A percentile compares a stretch with the other conserved stretches of the same genome.
These are phyloP conservation scores for Oligia fasciuncula DNA, from an alignment of 2,888 invertebrate species.

Conservation along the genomic window DNA sequence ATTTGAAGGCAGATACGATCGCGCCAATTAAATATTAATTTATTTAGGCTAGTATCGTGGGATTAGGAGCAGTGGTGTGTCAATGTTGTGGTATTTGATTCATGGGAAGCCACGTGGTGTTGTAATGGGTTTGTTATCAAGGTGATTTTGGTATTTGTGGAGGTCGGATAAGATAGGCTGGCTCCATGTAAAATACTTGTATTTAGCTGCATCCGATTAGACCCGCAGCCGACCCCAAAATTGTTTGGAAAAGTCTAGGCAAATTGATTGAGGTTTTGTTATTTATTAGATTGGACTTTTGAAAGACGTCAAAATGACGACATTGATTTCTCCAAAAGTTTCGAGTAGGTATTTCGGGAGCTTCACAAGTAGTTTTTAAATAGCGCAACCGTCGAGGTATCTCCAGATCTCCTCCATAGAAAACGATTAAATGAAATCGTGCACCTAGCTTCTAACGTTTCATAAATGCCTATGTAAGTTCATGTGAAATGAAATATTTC, in stretches of 20 bases:
- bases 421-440: background rate
- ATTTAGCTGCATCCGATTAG: background rate
- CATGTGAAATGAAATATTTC: background rate
- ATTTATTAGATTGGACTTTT: background rate
- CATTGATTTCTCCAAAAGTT: too few relatives aligned
- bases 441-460: background rate
- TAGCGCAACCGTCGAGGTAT: too few relatives aligned
- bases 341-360: too few relatives aligned
- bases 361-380: too few relatives aligned
- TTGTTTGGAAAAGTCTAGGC: background rate
- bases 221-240: background rate
- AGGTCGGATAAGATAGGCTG: background rate
- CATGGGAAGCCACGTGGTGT: constrained; percentile 16
- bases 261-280: background rate
- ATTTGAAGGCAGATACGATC: constrained; percentile 86
- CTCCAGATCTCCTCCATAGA: background rate
- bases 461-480: background rate
- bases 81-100: constrained; percentile 46
- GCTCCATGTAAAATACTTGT: background rate
- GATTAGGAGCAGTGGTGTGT: constrained; percentile 52
- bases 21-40: constrained; percentile 88
- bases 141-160: background rate
- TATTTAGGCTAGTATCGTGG: constrained; percentile 71
- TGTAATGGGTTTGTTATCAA: background rate
- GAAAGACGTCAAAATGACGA: background rate